Evolutionary conservation across 2,797 vertebrate species (phyloP), one percentile per base, ranked within the genome.

Genomic region (Ctenopoma multispine): DNA sequence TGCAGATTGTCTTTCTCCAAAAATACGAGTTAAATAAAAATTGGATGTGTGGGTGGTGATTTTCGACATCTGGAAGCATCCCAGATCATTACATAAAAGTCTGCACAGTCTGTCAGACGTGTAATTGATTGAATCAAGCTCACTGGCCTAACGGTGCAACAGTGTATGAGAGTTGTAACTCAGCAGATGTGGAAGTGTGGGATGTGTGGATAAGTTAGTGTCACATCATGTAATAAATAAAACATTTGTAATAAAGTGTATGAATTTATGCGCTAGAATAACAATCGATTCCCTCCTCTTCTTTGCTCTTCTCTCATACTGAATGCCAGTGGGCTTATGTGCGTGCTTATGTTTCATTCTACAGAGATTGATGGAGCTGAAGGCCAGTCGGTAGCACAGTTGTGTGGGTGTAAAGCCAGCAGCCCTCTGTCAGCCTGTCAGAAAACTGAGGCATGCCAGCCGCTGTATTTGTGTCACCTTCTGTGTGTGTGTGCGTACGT

Each of bases 361-460:
- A 54, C 78, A 54, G 59, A 83, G 80, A 82, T 54, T 86, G 89
- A 90, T 90, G 76, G 83, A 86, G 72, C 34, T 85, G 81, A 78
- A 77, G 83, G 76, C 73, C 74, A 57, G 75, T 78, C 87, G 81
- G 79, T 67, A 75, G 83, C 75, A 77, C 75, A 79, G 86, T 78
- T 70, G 78, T 86, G 85, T 84, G 78, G 76, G 82, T 82, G 79
- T 86, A 74, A 72, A 83, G 89, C 84, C 89, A 87, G 84, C 84
- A 78, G 81, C 80, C 77, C 82, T 87, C 87, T 82, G 89, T 89
- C 90, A 89, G 74, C 67, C 77, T 89, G 89, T 90, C 92, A 92
- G 69, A 75, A 86, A 87, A 79, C 75, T 68, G 76, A 88, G 65
- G 73, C 69, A 57, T 68, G 82, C 87, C 81, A 89, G 80, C 85